Evolutionary conservation across 2,888 invertebrate genomes (phyloP).

Genomic region (Leucophenga montana): DNA sequence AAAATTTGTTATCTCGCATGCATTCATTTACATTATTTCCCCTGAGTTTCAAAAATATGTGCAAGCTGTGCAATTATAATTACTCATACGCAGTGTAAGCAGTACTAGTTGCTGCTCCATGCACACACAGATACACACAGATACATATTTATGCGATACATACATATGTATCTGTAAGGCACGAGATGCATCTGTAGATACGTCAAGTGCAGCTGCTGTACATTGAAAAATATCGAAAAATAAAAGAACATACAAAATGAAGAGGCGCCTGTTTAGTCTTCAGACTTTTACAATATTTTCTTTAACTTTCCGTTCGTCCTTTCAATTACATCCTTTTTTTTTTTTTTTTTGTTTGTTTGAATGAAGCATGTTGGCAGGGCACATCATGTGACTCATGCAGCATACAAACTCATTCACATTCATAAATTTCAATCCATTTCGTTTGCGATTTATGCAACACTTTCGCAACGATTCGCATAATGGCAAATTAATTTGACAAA

Average conservation of each 20-base stretch:
- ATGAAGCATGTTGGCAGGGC: not conserved
- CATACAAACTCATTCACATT: too few relatives aligned
- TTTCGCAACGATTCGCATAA: not conserved
- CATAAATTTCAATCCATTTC: not conserved
- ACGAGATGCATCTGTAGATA: not conserved
- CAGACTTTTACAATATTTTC: not conserved
- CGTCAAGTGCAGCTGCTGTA: not conserved
- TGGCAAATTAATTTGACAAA: conserved; percentile 3
- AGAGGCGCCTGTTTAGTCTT: not conserved
- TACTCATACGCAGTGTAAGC: conserved; percentile 55
- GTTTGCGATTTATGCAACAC: not conserved
- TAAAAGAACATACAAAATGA: not conserved
- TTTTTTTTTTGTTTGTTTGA: too few relatives aligned
- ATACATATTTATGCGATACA: conserved; percentile 33
- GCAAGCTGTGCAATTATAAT: conserved; percentile 48
- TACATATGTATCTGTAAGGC: too few relatives aligned
- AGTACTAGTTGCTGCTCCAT: conserved; percentile 35
- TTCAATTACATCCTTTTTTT: not conserved
- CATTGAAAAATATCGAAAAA: not conserved
- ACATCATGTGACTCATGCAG: not conserved
- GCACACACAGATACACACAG: conserved; percentile 41
- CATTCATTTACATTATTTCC: conserved; percentile 17
- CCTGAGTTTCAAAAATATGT: conserved; percentile 19
- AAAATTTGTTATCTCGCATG: conserved; percentile 2
- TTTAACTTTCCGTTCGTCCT: not conserved